Conservation (phyloP, 2,113 vertebrate genomes). For the Lasiurus cinereus region DNA sequence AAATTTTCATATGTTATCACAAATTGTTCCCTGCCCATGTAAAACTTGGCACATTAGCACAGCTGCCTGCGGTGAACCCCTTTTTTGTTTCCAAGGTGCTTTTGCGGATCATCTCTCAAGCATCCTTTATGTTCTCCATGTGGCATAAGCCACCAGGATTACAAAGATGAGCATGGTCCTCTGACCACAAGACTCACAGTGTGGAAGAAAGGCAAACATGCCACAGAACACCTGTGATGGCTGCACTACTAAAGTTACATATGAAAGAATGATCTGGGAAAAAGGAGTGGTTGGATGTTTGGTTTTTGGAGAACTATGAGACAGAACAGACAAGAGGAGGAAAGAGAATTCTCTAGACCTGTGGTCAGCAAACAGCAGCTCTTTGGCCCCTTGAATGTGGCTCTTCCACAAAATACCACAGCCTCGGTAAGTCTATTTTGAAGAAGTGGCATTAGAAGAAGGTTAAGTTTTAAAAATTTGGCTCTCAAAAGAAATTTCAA, state of each 20-base stretch:
- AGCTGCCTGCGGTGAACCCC: neutral
- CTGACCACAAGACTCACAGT: neutral
- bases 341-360: neutral
- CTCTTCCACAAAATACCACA: no score
- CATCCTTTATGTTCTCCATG: neutral
- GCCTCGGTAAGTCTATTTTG: no score
- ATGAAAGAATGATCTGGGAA: neutral
- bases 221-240: neutral
- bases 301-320: neutral
- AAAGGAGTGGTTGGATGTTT: neutral
- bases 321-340: neutral
- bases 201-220: neutral
- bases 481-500: no score
- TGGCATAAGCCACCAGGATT: neutral
- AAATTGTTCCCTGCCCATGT: neutral
- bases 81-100: neutral
- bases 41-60: neutral
- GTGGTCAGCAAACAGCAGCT: no score
- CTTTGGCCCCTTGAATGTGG: no score
- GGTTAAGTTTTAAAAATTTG: no score
- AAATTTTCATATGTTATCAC: neutral
- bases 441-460: no score
- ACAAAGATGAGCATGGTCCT: neutral
- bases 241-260: no score
- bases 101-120: neutral